Evolutionary conservation across 1,140 invertebrate genomes (phyloP).

Genomic region (Drosophila tsacasi): DNA sequence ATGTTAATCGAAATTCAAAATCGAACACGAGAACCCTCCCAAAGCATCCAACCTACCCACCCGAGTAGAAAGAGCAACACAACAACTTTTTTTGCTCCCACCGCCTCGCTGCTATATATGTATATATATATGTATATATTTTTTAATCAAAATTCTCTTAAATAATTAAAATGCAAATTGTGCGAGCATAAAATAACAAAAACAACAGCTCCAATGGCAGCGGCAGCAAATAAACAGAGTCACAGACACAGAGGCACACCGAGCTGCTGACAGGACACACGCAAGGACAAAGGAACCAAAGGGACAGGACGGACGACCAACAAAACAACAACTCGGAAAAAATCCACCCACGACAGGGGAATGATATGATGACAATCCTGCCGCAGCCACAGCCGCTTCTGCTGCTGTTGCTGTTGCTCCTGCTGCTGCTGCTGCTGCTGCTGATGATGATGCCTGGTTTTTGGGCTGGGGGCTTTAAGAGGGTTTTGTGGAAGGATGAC

Average conservation of each 20-base stretch:
- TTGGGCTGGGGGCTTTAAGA: conserved; percentile 4
- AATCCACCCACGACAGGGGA: conserved; percentile 51
- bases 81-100: conserved; percentile 12
- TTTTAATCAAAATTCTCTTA: conserved; percentile 85
- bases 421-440: conserved; percentile 27
- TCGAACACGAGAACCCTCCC: conserved; percentile 11
- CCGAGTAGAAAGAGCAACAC: conserved; percentile 39
- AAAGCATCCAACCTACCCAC: conserved; percentile 6
- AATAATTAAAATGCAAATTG: conserved; percentile 85
- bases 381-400: conserved; percentile 31
- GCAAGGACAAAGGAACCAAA: conserved; percentile 52
- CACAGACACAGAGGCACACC: conserved; percentile 43
- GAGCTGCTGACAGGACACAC: conserved; percentile 56
- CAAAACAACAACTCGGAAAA: conserved; percentile 42
- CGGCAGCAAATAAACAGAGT: conserved; percentile 47
- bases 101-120: conserved; percentile 7
- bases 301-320: conserved; percentile 47
- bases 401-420: conserved; percentile 21
- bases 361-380: conserved; percentile 56
- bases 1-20: conserved; percentile 39
- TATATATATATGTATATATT: conserved; percentile 52
- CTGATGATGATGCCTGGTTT: conserved; percentile 38
- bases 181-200: conserved; percentile 75
- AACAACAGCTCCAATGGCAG: conserved; percentile 53
- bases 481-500: conserved; percentile 37